Evolutionary conservation across 2,113 vertebrate genomes (phyloP).

Genomic region (Hepsetus odoe): DNA sequence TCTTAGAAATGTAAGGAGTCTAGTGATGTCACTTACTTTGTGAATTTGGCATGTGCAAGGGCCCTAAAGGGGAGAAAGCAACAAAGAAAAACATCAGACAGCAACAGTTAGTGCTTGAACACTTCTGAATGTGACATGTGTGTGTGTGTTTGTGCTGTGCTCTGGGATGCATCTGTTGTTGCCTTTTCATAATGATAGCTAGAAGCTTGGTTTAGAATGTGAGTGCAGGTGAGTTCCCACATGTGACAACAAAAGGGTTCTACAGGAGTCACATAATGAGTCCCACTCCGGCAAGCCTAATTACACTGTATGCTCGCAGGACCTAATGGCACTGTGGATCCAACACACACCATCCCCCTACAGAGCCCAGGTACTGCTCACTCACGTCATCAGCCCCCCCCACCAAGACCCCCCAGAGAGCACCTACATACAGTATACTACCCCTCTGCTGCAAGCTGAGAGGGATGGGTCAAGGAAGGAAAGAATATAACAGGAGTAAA

Average conservation of each 20-base stretch:
- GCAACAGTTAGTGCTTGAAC: conserved; percentile 5
- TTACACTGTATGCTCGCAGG: conserved; percentile 49
- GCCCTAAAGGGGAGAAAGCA: conserved; percentile 78
- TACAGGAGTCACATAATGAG: conserved; percentile 62
- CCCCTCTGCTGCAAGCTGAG: not conserved
- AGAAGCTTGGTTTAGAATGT: conserved; percentile 48
- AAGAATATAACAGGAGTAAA: not conserved
- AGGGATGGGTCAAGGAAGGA: not conserved
- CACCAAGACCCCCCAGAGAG: not conserved
- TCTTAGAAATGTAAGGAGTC: too few relatives aligned
- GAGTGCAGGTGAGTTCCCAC: conserved; percentile 41
- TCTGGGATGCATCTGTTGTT: conserved; percentile 68
- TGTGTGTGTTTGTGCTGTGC: conserved; percentile 55
- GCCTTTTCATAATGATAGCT: conserved; percentile 66
- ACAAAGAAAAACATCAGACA: conserved; percentile 34
- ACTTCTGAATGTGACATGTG: not conserved
- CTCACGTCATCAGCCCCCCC: conserved; percentile 42
- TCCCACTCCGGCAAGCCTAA: conserved; percentile 41
- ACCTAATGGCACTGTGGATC: conserved; percentile 55
- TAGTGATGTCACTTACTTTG: conserved; percentile 89
- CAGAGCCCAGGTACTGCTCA: conserved; percentile 35
- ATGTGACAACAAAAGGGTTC: conserved; percentile 59
- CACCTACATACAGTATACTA: not conserved
- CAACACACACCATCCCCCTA: conserved; percentile 44
- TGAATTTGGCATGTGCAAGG: conserved; percentile 97